Base-by-base conservation (phyloP, 2,113 vertebrate species). In the Illadopsis cleaveri region DNA sequence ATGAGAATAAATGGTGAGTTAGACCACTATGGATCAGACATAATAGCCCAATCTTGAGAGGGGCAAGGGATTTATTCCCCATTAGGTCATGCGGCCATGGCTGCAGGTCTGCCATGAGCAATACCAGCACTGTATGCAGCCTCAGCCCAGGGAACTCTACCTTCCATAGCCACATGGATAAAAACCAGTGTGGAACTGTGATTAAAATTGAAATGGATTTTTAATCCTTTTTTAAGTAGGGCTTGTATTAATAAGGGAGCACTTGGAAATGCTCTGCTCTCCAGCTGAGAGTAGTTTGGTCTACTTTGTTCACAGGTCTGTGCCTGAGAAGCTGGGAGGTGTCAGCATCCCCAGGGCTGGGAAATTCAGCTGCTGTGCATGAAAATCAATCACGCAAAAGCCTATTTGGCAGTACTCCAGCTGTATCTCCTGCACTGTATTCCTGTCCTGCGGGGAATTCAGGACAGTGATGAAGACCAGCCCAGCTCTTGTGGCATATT, bases 51-150 rank as follows among this genome's bases (percentile, higher is more conserved):
- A 2, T 68, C 20, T 4, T 72, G n/a, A 58, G 62, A 30, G 12
- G 31, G 4, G 1, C 19, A 56, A 56, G 18, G 40, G n/a, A 86
- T 82, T 65, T 57, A 25, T 31, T 24, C 81, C 35, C 42, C 45
- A 22, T 11, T 30, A 73, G n/a, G 13, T 66, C 69, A 48, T 45
- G 33, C 27, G 23, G 44, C 44, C 24, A 9, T 7, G n/a, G 51
- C 44, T 79, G 47, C 48, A 47, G 23, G 8, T 62, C 42, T 88
- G 66, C 40, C 56, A 15, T 12, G 31, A 65, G 18, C 50, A 83
- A 8, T 14, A 50, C 0, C 31, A 80, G 75, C 37, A 65, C 13
- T 2, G 3, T 12, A 4, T 1, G 12, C 5, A 77, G 37, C 35
- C 37, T 37, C 12, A 2, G 56, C 18, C 2, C 0, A 65, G 33